A percentile compares a stretch with the other conserved stretches of the same genome.
phyloP scores from a whole-genome alignment of 2,888 invertebrate genomes.

The Orchesellides sinensis region DNA sequence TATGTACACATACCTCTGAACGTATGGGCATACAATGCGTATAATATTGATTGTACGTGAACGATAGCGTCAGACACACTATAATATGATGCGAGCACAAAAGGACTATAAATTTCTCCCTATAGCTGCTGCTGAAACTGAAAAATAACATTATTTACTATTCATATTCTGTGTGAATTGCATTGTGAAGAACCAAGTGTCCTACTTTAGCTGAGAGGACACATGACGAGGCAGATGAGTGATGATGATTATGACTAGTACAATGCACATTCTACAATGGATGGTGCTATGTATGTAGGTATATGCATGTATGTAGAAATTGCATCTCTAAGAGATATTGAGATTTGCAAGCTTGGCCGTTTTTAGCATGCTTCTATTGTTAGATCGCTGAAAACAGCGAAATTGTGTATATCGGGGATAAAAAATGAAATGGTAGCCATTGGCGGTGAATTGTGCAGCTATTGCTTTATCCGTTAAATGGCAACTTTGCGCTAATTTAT shows the following conservation, averaged over 20 bases:
- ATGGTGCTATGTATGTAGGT: no score
- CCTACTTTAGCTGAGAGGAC: conserved; percentile 55
- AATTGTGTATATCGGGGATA: background rate
- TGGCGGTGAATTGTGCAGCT: no score
- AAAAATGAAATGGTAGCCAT: background rate
- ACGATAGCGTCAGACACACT: no score
- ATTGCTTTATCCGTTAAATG: no score
- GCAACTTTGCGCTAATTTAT: no score
- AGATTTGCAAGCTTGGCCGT: background rate
- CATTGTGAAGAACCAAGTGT: conserved; percentile 35
- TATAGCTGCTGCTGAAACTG: conserved; percentile 5
- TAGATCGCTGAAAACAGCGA: background rate
- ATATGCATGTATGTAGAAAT: background rate
- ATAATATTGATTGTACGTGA: no score
- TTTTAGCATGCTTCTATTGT: background rate
- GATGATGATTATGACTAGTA: conserved; percentile 8
- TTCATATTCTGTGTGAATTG: conserved; percentile 39
- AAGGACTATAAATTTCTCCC: conserved; percentile 36
- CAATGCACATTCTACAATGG: no score
- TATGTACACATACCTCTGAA: background rate
- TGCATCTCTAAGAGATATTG: background rate
- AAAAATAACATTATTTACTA: conserved; percentile 42
- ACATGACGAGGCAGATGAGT: conserved; percentile 39
- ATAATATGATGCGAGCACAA: no score
- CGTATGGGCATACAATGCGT: no score